Percentiles rank a stretch among this genome's conserved stretches.
These are phyloP conservation scores for Oriolus oriolus DNA, from an alignment of 2,113 vertebrate species.

Conservation along the genomic window DNA sequence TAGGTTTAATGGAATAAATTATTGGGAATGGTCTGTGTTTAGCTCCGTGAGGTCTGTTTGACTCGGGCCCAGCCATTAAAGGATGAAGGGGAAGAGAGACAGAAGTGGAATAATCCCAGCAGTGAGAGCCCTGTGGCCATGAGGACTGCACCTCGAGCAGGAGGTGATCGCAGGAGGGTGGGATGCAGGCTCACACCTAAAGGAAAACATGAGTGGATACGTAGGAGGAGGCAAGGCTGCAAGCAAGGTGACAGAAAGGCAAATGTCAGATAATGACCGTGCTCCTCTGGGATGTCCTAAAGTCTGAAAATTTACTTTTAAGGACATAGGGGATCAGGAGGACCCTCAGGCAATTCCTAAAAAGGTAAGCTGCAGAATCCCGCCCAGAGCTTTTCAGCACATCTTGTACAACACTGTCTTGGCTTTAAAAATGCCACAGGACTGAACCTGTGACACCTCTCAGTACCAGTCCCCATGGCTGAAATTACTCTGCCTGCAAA, in stretches of 20 bases:
- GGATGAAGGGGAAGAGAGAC: background rate
- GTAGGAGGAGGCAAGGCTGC: background rate
- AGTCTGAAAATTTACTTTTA: background rate
- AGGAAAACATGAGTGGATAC: accelerated
- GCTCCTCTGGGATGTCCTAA: background rate
- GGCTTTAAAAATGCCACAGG: background rate
- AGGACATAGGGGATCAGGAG: background rate
- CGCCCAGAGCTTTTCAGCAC: background rate
- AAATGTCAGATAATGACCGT: background rate
- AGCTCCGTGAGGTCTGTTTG: background rate
- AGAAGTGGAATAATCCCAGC: background rate
- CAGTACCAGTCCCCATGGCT: background rate
- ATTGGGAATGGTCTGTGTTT: background rate
- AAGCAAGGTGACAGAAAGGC: background rate
- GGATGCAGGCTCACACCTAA: background rate
- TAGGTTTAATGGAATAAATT: background rate
- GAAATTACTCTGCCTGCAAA: background rate
- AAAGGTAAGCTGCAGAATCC: background rate
- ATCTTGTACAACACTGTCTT: background rate
- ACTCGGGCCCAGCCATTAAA: background rate
- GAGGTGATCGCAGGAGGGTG: background rate
- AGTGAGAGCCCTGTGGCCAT: background rate
- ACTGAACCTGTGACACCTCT: background rate
- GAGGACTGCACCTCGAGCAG: background rate
- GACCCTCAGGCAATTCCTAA: background rate